Base-by-base conservation (phyloP, 2,888 invertebrate genomes). In the Drosophila fungiperda region DNA sequence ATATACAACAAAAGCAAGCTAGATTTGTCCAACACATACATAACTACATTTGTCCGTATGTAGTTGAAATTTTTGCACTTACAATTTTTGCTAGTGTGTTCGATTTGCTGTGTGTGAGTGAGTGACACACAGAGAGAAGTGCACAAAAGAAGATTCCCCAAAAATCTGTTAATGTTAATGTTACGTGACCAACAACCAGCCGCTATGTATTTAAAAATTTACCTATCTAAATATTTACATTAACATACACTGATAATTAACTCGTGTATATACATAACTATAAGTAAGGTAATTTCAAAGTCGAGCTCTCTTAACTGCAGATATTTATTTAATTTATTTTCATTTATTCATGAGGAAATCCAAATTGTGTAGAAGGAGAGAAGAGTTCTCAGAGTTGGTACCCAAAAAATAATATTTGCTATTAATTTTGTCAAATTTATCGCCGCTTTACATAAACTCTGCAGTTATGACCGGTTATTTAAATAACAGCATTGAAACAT, bases 1-100 rank as follows among this genome's bases (percentile, higher is more conserved):
- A n/a, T 49, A 38, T 64, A 49, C 49, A 64, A 59, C 40, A 40
- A 40, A 64, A 36, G 32, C 59, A 64, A 64, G 64, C 40, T 50
- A 50, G 33, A 33, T 60, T 50, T 50, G 49, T 40, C 26, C 48
- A 45, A 57, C 38, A 29, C 26, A 49, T 29, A 17, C 9, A 26
- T 50, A 60, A 20, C 15, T 15, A 49, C 7, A 49, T 9, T 50
- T 23, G 26, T n/a, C 55, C 35, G 20, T 20, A 45, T 45, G 45
- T 23, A 45, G 45, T 15, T 45, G 45, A 45, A 45, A 45, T 45
- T 23, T 45, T 20, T 45, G 45, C 45, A 45, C 23, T 15, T 45
- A 23, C 15, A 23, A 45, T 23, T 45, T 8, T 23, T 45, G 20
- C 45, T 45, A 20, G 20, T 45, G 15, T 45, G 20, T 45, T 45